Conservation (phyloP, 2,113 vertebrate species). For the Patagioenas fasciata region DNA sequence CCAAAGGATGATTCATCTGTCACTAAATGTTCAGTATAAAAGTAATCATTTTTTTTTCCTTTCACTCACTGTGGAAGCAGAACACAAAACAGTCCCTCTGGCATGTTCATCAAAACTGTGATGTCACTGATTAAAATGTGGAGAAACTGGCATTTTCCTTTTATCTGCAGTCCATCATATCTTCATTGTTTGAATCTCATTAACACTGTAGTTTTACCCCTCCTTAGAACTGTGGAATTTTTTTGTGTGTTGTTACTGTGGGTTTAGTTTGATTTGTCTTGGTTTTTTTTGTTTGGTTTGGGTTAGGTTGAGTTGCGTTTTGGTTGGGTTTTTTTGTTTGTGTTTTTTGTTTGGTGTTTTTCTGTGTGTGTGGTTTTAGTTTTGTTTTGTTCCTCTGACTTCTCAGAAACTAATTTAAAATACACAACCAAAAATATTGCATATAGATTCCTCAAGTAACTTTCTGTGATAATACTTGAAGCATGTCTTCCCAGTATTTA, state of each 20-base stretch:
- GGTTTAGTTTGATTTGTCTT: no score
- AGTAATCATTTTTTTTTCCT: conserved; percentile 60
- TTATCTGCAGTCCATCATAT: conserved; percentile 49
- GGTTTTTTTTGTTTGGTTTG: no score
- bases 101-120: conserved; percentile 66
- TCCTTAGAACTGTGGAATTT: neutral
- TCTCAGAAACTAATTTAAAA: conserved; percentile 23
- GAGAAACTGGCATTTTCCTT: conserved; percentile 44
- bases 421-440: neutral
- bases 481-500: neutral
- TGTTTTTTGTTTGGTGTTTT: no score
- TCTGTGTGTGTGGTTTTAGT: neutral
- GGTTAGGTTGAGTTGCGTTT: no score
- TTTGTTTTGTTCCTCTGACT: neutral
- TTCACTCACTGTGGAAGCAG: conserved; percentile 55
- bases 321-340: no score
- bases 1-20: conserved; percentile 47
- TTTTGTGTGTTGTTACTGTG: no score
- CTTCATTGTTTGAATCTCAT: conserved; percentile 53
- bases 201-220: conserved; percentile 30
- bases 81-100: conserved; percentile 49
- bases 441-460: neutral
- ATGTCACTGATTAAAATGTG: conserved; percentile 71
- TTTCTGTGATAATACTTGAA: conserved; percentile 16
- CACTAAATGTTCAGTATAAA: conserved; percentile 50